These are phyloP conservation scores for Scaptodrosophila lebanonensis DNA, from an alignment of 1,140 invertebrate species.

Conservation along the genomic window DNA sequence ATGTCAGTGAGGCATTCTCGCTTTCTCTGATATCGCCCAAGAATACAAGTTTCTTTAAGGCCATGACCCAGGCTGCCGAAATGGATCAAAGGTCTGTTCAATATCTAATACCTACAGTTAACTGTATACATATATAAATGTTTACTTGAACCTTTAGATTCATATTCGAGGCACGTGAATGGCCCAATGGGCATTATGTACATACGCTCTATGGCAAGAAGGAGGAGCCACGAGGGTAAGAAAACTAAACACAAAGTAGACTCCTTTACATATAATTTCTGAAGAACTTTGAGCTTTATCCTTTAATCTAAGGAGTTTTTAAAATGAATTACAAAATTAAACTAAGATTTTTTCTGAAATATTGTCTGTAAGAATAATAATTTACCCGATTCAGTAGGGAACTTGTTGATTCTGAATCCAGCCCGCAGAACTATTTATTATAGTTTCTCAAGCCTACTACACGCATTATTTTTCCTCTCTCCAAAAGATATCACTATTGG, in stretches of 20 bases:
- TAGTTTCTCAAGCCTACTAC: too few species aligned
- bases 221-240: slow-evolving; percentile 87
- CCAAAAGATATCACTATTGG: slow-evolving; percentile 88
- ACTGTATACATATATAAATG: background rate
- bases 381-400: too few species aligned
- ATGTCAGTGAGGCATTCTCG: slow-evolving; percentile 81
- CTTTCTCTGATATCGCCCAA: slow-evolving; percentile 70
- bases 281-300: too few species aligned
- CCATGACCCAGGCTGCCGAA: slow-evolving; percentile 90
- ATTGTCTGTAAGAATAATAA: too few species aligned
- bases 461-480: background rate
- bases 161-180: slow-evolving; percentile 87
- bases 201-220: slow-evolving; percentile 91
- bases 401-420: too few species aligned
- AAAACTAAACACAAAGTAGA: background rate
- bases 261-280: background rate
- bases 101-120: too few species aligned
- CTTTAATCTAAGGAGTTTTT: too few species aligned
- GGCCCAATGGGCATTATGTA: slow-evolving; percentile 93
- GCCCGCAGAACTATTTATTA: background rate
- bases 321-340: too few species aligned
- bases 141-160: slow-evolving; percentile 58
- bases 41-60: slow-evolving; percentile 83
- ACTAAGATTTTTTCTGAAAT: too few species aligned
- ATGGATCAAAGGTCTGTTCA: slow-evolving; percentile 80